Conservation (phyloP, 2,113 vertebrate genomes). For the Anser cygnoides region DNA sequence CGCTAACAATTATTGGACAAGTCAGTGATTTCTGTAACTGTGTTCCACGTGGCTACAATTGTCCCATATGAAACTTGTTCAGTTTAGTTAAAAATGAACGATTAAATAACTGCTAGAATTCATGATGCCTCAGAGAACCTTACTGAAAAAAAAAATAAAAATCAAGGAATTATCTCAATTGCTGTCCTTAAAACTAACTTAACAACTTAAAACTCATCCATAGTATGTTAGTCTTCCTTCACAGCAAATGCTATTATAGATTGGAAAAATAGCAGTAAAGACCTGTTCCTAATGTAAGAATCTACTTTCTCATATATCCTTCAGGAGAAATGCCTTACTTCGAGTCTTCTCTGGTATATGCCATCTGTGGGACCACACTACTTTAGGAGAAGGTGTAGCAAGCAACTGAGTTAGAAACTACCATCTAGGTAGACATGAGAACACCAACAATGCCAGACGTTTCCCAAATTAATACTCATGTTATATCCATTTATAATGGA, state of each 20-base stretch:
- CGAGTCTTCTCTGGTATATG: not conserved
- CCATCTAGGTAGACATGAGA: not conserved
- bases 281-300: not conserved
- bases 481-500: not conserved
- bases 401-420: not conserved
- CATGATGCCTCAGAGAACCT: not conserved
- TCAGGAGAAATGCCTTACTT: not conserved
- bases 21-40: not conserved
- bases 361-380: not conserved
- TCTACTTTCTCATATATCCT: not conserved
- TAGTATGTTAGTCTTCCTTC: not conserved
- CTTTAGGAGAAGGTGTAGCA: not conserved
- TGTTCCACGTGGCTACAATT: not conserved
- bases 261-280: not conserved
- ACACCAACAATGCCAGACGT: not conserved
- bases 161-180: not conserved
- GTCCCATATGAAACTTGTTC: not conserved
- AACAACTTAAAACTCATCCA: not conserved
- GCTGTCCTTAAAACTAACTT: not conserved
- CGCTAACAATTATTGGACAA: not conserved
- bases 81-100: not conserved
- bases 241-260: not conserved
- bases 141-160: not conserved
- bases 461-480: not conserved
- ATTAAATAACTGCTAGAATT: not conserved